These are phyloP conservation scores for Lacerta agilis DNA, from an alignment of 2,797 vertebrate species.

Conservation along the genomic window DNA sequence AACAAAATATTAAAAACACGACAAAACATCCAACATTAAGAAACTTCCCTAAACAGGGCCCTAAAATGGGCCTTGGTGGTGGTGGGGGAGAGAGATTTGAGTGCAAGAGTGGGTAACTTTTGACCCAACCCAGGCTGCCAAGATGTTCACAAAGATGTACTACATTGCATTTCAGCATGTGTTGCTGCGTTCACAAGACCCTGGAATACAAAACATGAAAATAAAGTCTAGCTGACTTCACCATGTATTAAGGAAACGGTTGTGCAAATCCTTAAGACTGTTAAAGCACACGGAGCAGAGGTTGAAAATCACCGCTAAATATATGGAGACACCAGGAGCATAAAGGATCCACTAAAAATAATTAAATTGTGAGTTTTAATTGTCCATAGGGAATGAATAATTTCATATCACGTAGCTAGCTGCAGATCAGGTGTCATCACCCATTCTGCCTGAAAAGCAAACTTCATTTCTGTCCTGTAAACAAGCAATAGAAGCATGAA, in stretches of 20 bases:
- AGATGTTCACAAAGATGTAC: neutral
- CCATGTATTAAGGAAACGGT: neutral
- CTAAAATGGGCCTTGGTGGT: too few species aligned
- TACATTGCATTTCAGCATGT: neutral
- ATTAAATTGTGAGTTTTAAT: constrained; percentile 63
- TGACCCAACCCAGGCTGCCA: neutral
- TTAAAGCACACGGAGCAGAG: neutral
- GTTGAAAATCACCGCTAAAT: neutral
- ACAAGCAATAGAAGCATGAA: constrained; percentile 61
- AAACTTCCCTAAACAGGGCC: too few species aligned
- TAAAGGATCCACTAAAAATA: constrained; percentile 49
- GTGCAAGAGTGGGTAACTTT: too few species aligned
- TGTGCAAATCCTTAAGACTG: neutral
- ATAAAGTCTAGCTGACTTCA: neutral
- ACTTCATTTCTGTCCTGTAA: constrained; percentile 60
- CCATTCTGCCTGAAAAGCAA: constrained; percentile 52
- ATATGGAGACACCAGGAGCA: neutral
- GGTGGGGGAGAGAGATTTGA: too few species aligned
- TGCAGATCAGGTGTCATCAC: constrained; percentile 32
- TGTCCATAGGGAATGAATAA: constrained; percentile 43
- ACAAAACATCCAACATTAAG: too few species aligned
- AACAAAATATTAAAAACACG: too few species aligned
- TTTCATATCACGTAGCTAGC: neutral
- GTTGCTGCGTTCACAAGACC: neutral
- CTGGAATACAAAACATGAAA: neutral